phyloP scores from a whole-genome alignment of 1,140 invertebrate genomes.

The Hycleus cichorii region DNA sequence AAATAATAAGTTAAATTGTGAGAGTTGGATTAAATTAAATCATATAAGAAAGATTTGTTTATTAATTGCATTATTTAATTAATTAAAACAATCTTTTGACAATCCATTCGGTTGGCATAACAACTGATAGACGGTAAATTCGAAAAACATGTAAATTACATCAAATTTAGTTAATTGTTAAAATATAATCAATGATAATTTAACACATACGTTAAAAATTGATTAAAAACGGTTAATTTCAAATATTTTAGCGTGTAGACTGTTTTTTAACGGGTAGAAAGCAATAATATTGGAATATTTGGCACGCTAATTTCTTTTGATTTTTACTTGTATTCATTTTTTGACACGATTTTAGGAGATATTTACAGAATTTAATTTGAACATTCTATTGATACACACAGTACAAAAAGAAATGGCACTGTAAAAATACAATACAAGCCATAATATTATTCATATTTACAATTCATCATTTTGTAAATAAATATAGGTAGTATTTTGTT shows the following conservation, averaged over 20 bases:
- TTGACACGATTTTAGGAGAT: not conserved
- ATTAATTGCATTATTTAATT: too few species aligned
- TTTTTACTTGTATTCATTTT: not conserved
- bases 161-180: too few species aligned
- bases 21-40: too few species aligned
- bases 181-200: too few species aligned
- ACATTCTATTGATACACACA: not conserved
- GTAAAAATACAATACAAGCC: slow-evolving; percentile 31
- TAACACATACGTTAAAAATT: too few species aligned
- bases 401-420: slow-evolving; percentile 27
- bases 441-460: slow-evolving; percentile 17
- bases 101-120: too few species aligned
- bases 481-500: slow-evolving; percentile 20
- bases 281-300: slow-evolving; percentile 4
- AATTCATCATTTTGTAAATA: slow-evolving; percentile 21
- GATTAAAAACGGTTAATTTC: not conserved
- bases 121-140: too few species aligned
- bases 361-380: not conserved
- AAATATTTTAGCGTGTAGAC: slow-evolving; percentile 11
- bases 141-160: too few species aligned
- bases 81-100: too few species aligned
- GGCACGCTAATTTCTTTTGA: slow-evolving; percentile 11
- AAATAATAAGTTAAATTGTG: too few species aligned
- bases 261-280: slow-evolving; percentile 3
- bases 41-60: too few species aligned